phyloP scores from a whole-genome alignment of 1,140 invertebrate genomes.

The Sinella curviseta region DNA sequence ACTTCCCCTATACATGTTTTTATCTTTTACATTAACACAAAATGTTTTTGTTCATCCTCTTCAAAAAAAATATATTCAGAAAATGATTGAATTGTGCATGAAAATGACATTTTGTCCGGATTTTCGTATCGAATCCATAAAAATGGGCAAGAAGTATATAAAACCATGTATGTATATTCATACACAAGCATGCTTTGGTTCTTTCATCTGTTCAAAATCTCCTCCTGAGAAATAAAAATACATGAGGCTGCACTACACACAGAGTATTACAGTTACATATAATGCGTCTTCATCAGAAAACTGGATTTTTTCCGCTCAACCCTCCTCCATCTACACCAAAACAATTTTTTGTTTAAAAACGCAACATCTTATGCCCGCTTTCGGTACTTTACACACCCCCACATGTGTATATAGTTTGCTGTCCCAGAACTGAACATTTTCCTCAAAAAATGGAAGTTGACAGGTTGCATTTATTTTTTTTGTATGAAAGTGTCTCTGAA shows the following conservation, averaged over 20 bases:
- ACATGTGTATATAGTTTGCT: not conserved
- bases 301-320: not conserved
- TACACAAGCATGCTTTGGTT: too few relatives aligned
- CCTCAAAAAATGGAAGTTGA: slow-evolving; percentile 1
- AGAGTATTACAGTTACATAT: not conserved
- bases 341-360: too few relatives aligned
- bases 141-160: too few relatives aligned
- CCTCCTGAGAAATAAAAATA: slow-evolving; percentile 4
- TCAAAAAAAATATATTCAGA: too few relatives aligned
- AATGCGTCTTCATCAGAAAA: not conserved
- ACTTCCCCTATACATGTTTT: too few relatives aligned
- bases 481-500: not conserved
- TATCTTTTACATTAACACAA: too few relatives aligned
- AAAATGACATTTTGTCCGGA: too few relatives aligned
- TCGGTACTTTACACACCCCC: not conserved
- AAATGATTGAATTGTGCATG: slow-evolving; percentile 3
- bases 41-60: too few relatives aligned
- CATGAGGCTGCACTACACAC: not conserved
- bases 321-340: too few relatives aligned
- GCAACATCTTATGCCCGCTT: not conserved
- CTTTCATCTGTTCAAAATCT: too few relatives aligned
- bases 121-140: too few relatives aligned
- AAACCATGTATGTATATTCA: too few relatives aligned
- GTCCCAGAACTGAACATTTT: not conserved
- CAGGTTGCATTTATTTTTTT: slow-evolving; percentile 19